These are phyloP conservation scores for Nasonia longicornis DNA, from an alignment of 1,140 invertebrate genomes.

Conservation along the genomic window DNA sequence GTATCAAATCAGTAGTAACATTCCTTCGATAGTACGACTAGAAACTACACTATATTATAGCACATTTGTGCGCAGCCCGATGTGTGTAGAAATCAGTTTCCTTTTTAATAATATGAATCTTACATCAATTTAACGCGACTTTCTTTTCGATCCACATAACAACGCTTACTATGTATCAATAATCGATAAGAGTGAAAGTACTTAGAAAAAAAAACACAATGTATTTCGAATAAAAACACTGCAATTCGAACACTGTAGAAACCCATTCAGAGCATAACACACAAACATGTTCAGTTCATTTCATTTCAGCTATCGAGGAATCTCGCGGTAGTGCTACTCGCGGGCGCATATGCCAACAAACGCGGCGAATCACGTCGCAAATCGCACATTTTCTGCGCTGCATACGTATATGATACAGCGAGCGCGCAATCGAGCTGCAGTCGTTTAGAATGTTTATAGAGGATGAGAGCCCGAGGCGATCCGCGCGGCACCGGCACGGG, in stretches of 20 bases:
- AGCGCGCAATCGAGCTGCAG: neutral
- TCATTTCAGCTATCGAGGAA: neutral
- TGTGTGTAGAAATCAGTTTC: neutral
- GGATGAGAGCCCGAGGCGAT: neutral
- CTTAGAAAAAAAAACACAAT: too few species aligned
- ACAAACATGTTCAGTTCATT: too few species aligned
- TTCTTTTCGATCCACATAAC: neutral
- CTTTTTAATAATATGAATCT: neutral
- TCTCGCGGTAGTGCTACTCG: neutral
- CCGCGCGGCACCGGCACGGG: neutral
- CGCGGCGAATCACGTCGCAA: neutral
- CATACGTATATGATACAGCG: neutral
- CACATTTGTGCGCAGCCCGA: neutral
- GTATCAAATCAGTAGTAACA: neutral
- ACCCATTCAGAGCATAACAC: too few species aligned
- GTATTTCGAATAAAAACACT: too few species aligned
- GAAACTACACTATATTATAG: neutral
- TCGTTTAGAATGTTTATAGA: neutral
- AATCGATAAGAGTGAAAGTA: neutral
- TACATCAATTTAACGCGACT: neutral
- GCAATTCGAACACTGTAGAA: too few species aligned
- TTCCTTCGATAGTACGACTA: neutral
- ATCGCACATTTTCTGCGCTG: slow-evolving; percentile 9
- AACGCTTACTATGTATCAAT: slow-evolving; percentile 3
- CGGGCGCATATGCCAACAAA: neutral